Percentiles rank a stretch among this genome's conserved stretches.
phyloP scores from a whole-genome alignment of 1,140 invertebrate genomes.

The Callitettix versicolor region DNA sequence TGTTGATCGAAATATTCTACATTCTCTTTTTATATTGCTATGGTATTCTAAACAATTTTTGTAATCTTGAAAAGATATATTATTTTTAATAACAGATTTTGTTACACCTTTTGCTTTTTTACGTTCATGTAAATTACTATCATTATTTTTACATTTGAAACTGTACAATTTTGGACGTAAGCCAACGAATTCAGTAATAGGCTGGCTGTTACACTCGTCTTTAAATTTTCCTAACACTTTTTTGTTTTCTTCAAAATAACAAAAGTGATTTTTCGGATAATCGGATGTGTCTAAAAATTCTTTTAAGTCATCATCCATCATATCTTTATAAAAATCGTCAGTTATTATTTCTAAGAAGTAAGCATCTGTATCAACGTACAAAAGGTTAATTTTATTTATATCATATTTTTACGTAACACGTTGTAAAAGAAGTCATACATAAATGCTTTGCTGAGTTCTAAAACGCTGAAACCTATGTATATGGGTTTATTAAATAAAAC shows the following conservation, averaged over 20 bases:
- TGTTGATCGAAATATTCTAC: slow-evolving; percentile 10
- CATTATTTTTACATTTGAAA: slow-evolving; percentile 21
- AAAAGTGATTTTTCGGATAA: slow-evolving; percentile 18
- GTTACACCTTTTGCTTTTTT: slow-evolving; percentile 28
- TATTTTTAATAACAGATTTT: slow-evolving; percentile 18
- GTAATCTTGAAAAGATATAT: slow-evolving; percentile 17
- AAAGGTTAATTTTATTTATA: slow-evolving; percentile 21
- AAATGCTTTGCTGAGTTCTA: slow-evolving; percentile 19
- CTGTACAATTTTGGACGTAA: slow-evolving; percentile 36
- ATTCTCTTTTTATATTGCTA: slow-evolving; percentile 6
- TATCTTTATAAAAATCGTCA: slow-evolving; percentile 19
- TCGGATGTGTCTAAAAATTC: slow-evolving; percentile 21
- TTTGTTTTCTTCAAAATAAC: slow-evolving; percentile 25
- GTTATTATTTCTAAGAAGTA: slow-evolving; percentile 30
- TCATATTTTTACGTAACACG: slow-evolving; percentile 5
- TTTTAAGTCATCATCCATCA: slow-evolving; percentile 8
- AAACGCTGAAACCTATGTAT: slow-evolving; percentile 13
- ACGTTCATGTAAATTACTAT: slow-evolving; percentile 6
- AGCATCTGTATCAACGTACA: slow-evolving; percentile 34
- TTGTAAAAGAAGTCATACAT: slow-evolving; percentile 24
- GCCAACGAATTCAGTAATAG: slow-evolving; percentile 33
- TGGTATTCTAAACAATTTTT: slow-evolving; percentile 12
- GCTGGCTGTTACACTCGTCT: slow-evolving; percentile 35
- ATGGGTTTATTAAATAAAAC: slow-evolving; percentile 18
- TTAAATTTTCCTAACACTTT: slow-evolving; percentile 40